These are phyloP conservation scores for Aphyosemion australe DNA, from an alignment of 2,113 vertebrate genomes.

Conservation along the genomic window DNA sequence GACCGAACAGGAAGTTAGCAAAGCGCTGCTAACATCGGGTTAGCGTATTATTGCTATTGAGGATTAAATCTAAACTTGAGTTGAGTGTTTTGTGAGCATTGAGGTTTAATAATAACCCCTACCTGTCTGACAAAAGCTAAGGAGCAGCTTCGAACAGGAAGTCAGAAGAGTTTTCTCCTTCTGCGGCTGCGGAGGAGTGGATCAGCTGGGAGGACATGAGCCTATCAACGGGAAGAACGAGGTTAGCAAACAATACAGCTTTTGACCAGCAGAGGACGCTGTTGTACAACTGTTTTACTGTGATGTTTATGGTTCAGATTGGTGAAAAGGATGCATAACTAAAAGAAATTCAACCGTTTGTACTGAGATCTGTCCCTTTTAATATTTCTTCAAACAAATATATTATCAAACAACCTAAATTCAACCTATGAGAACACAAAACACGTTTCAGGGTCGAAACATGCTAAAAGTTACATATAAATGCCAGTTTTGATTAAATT, in stretches of 20 bases:
- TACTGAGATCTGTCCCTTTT: too few species aligned
- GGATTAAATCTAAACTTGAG: neutral
- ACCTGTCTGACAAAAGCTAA: slow-evolving; percentile 25
- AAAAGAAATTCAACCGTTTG: too few species aligned
- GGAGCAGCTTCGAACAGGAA: slow-evolving; percentile 21
- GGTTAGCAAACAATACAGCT: neutral
- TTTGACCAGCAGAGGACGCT: slow-evolving; percentile 36
- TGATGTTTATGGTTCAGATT: too few species aligned
- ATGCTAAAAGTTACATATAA: too few species aligned
- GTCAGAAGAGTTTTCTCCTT: neutral
- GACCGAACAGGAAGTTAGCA: neutral
- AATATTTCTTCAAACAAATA: neutral
- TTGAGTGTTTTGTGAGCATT: neutral
- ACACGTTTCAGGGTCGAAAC: too few species aligned
- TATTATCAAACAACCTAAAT: too few species aligned
- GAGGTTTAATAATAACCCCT: neutral
- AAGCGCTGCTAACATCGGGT: neutral
- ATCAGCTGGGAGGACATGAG: neutral
- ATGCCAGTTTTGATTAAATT: too few species aligned
- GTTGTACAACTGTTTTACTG: neutral
- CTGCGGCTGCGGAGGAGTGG: neutral
- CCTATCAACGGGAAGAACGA: slow-evolving; percentile 11
- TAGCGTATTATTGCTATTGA: neutral
- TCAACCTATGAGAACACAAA: too few species aligned
- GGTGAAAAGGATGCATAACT: too few species aligned